Percentiles rank a stretch among this genome's conserved stretches.
These are phyloP conservation scores for Drosophila ironensis DNA, from an alignment of 1,140 invertebrate genomes.

Conservation along the genomic window DNA sequence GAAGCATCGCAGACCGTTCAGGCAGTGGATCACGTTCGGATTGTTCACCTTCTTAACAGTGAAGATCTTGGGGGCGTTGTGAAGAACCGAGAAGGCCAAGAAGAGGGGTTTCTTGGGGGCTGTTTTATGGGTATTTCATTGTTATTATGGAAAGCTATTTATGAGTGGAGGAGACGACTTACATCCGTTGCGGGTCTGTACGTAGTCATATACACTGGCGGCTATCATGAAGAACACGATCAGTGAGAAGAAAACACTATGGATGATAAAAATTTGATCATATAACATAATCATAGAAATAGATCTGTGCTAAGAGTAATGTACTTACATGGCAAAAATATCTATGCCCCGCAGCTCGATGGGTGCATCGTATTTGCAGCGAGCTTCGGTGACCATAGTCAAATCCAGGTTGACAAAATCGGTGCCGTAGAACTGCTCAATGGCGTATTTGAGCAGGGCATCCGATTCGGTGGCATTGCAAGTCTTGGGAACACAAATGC, in stretches of 20 bases:
- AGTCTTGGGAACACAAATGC: slow-evolving; percentile 64
- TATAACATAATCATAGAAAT: no score
- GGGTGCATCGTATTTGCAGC: slow-evolving; percentile 66
- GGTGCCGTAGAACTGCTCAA: slow-evolving; percentile 41
- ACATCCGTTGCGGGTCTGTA: slow-evolving; percentile 68
- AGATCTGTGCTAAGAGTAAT: no score
- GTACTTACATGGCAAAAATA: slow-evolving; percentile 73
- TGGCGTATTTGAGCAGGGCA: slow-evolving; percentile 38
- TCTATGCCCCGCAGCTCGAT: slow-evolving; percentile 63
- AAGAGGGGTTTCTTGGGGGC: slow-evolving; percentile 59
- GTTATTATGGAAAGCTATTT: no score
- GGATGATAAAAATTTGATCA: not conserved
- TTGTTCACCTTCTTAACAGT: slow-evolving; percentile 70
- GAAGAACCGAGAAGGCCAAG: slow-evolving; percentile 69
- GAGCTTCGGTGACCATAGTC: slow-evolving; percentile 42
- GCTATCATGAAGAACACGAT: slow-evolving; percentile 64
- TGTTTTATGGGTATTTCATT: not conserved
- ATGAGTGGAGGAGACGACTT: not conserved
- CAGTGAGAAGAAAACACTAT: slow-evolving; percentile 61
- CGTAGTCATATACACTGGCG: slow-evolving; percentile 71
- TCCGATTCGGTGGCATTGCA: slow-evolving; percentile 57
- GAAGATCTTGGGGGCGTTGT: slow-evolving; percentile 77
- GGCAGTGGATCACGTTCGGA: slow-evolving; percentile 81
- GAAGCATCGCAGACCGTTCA: slow-evolving; percentile 85
- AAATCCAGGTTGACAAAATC: slow-evolving; percentile 18